phyloP scores from a whole-genome alignment of 2,113 vertebrate species.

The Oreochromis spilurus region DNA sequence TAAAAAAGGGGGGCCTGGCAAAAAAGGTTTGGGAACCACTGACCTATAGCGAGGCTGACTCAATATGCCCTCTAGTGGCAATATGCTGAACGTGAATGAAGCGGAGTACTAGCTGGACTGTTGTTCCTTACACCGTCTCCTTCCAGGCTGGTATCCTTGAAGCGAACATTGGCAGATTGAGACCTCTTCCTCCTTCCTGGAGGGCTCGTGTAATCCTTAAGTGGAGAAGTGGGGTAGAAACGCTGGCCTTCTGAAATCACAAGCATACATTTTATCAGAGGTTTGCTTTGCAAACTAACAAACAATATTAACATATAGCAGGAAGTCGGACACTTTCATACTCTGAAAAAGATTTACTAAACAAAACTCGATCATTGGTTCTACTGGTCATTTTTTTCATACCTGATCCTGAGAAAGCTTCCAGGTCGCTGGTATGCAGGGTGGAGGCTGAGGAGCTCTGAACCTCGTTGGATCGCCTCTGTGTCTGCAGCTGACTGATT shows the following conservation, averaged over 20 bases:
- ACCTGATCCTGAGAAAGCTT: constrained; percentile 76
- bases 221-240: constrained; percentile 83
- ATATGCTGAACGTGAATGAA: background rate
- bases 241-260: constrained; percentile 69
- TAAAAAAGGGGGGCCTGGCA: too few species aligned
- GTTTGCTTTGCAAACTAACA: background rate
- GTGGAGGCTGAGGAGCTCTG: constrained; percentile 82
- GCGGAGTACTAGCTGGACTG: background rate
- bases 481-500: constrained; percentile 80
- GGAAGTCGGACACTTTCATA: fast-evolving
- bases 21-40: too few species aligned
- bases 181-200: constrained; percentile 70
- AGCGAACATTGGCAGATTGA: constrained; percentile 79
- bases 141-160: constrained; percentile 66
- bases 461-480: constrained; percentile 67
- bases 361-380: background rate
- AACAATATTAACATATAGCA: background rate
- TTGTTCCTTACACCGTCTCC: constrained; percentile 71
- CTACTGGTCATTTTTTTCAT: background rate
- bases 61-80: constrained; percentile 13
- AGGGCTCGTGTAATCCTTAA: constrained; percentile 71
- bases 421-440: constrained; percentile 84
- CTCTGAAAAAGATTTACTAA: background rate
- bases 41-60: background rate
- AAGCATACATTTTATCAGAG: background rate